These are phyloP conservation scores for Budorcas taxicolor DNA, from an alignment of 2,113 vertebrate genomes.

Conservation along the genomic window DNA sequence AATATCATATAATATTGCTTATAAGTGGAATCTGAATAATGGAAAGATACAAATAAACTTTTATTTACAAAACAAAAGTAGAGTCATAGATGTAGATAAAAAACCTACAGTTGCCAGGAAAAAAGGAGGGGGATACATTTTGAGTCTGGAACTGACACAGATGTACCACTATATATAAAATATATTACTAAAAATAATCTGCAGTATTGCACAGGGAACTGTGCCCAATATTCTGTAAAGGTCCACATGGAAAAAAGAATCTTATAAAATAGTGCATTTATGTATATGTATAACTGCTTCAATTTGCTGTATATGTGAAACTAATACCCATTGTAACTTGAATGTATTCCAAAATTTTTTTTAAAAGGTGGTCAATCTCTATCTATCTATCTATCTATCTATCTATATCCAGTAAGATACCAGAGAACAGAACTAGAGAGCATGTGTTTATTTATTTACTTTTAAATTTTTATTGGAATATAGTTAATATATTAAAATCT, in stretches of 20 bases:
- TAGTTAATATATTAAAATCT: background rate
- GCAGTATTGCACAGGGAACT: background rate
- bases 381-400: no score
- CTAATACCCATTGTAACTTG: background rate
- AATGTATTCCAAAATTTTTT: background rate
- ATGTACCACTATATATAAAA: background rate
- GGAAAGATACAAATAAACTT: background rate
- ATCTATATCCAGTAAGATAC: background rate
- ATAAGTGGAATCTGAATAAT: background rate
- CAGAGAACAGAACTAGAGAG: background rate
- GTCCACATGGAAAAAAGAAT: background rate
- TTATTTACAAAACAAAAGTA: background rate
- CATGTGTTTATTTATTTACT: background rate
- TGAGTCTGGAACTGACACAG: background rate
- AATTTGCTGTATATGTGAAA: background rate
- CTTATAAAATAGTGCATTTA: background rate
- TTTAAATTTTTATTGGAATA: background rate
- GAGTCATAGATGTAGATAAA: background rate
- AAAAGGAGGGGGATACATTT: background rate
- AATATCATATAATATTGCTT: background rate
- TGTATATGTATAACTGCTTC: background rate
- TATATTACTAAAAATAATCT: background rate
- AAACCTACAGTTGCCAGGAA: background rate
- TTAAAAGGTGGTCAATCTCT: background rate
- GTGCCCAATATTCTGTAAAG: background rate